Evolutionary conservation across 2,797 vertebrate species (phyloP), one percentile per base, ranked within the genome.

Genomic region (Manis crassicaudata): DNA sequence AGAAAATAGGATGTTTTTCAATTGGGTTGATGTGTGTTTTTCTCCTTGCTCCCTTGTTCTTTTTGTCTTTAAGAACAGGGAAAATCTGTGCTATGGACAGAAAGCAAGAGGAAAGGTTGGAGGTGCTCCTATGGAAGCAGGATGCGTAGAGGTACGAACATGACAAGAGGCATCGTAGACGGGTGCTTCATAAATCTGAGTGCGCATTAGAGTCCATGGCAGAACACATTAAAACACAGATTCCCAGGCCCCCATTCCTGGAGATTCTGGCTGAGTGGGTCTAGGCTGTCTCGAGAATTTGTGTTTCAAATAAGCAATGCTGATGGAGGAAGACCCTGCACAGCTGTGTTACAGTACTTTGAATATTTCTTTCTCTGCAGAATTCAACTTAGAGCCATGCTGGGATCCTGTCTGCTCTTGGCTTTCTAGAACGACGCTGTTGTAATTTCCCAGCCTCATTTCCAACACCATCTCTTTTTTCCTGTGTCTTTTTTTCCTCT

Each of bases 371-470:
- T 67, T 46, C 10, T 87, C 58, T 40, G 37, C 11, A 79, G 25
- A 10, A n/a, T 7, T 75, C 23, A 27, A 4, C 25, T 52, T 37
- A 14, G n/a, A 80, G 40, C 35, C 25, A 70, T 6, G 1, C 6
- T 16, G 25, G 6, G 21, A 17, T 2, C 87, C 65, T 92, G 60
- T n/a, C 21, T 35, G 90, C 14, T 84, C 27, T 93, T 83, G 20
- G 27, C 35, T 87, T 89, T 67, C 32, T n/a, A 23, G 50, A 87
- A 58, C 40, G 63, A 77, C 18, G 50, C 35, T 21, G 3, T 50
- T 54, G 37, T 85, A 52, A 77, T 93, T 94, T 89, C 56, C 11
- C 50, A 82, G 32, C 18, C 13, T 80, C 7, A 27, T 79, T 96
- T 93, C n/a, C 80, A 37, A 63, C 4, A 70, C 5, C 32, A 52